Evolutionary conservation across 2,888 invertebrate species (phyloP).

Genomic region (Heteromurus nitidus): DNA sequence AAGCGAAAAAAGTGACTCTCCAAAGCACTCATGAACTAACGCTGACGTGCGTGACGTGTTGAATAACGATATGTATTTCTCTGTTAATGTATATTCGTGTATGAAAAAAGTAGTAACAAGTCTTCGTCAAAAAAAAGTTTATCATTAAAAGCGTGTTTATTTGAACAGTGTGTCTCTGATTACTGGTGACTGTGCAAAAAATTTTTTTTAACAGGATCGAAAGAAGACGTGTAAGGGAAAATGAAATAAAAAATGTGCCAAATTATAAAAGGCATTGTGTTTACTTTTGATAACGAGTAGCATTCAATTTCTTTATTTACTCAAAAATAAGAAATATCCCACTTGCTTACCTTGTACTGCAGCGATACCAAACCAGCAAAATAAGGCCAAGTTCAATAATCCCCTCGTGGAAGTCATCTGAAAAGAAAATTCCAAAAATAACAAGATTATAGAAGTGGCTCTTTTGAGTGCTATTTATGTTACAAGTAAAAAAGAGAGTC

Average conservation of each 20-base stretch:
- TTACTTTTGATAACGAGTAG: slow-evolving; percentile 26
- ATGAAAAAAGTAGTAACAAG: slow-evolving; percentile 18
- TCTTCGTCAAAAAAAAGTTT: slow-evolving; percentile 34
- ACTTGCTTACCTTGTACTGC: slow-evolving; percentile 72
- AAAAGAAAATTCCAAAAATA: slow-evolving; percentile 50
- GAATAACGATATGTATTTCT: no score
- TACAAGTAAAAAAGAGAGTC: neutral
- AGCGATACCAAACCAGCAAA: slow-evolving; percentile 70
- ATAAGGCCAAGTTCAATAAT: slow-evolving; percentile 73
- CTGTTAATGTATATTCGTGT: neutral
- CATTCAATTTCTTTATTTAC: slow-evolving; percentile 22
- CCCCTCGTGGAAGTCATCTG: slow-evolving; percentile 72
- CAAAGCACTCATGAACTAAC: neutral
- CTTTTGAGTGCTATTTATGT: no score
- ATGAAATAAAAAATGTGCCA: slow-evolving; percentile 29
- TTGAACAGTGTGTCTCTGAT: slow-evolving; percentile 24
- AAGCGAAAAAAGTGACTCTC: no score
- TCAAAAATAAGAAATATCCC: slow-evolving; percentile 7
- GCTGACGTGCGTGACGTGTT: slow-evolving; percentile 9
- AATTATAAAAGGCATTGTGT: slow-evolving; percentile 29
- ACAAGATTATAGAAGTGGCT: no score
- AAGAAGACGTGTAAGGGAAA: slow-evolving; percentile 60
- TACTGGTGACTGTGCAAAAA: slow-evolving; percentile 41
- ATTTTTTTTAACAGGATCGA: slow-evolving; percentile 47
- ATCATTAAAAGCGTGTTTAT: slow-evolving; percentile 34